phyloP scores from a whole-genome alignment of 2,113 vertebrate species.

The Eudyptes chrysolophus region DNA sequence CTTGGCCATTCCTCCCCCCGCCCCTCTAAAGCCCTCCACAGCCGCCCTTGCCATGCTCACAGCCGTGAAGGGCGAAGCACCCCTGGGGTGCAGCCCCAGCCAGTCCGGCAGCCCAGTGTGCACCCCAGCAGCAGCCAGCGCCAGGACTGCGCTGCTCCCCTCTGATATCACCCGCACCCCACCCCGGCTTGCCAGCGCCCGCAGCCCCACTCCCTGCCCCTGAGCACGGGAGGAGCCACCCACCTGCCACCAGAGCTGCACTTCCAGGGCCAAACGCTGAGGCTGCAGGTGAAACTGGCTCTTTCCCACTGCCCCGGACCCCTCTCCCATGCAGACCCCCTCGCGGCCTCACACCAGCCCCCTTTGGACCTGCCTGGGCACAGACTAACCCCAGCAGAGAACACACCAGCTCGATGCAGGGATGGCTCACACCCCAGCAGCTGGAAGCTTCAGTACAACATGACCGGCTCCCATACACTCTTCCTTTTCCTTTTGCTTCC shows the following conservation, averaged over 20 bases:
- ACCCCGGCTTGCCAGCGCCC: neutral
- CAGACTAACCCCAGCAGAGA: neutral
- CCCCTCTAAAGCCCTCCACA: neutral
- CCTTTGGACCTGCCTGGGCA: neutral
- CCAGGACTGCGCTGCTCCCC: neutral
- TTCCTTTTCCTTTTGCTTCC: neutral
- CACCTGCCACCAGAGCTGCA: neutral
- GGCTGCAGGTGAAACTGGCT: neutral
- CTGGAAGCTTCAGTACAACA: neutral
- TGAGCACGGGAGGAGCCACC: neutral
- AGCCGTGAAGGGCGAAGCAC: neutral
- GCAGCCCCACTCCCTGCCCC: neutral
- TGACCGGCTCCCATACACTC: fast-evolving
- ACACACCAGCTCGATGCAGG: neutral
- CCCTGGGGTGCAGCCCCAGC: neutral
- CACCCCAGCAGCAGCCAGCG: neutral
- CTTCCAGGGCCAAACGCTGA: neutral
- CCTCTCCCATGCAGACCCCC: neutral
- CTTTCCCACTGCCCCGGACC: neutral
- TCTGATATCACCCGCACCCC: neutral
- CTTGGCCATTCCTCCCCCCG: neutral
- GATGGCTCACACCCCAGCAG: neutral
- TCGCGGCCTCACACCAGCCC: fast-evolving
- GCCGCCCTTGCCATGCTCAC: neutral
- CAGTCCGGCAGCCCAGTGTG: fast-evolving